Percentiles rank a stretch among this genome's conserved stretches.
phyloP scores from a whole-genome alignment of 2,113 vertebrate species.

The Recurvirostra avosetta region DNA sequence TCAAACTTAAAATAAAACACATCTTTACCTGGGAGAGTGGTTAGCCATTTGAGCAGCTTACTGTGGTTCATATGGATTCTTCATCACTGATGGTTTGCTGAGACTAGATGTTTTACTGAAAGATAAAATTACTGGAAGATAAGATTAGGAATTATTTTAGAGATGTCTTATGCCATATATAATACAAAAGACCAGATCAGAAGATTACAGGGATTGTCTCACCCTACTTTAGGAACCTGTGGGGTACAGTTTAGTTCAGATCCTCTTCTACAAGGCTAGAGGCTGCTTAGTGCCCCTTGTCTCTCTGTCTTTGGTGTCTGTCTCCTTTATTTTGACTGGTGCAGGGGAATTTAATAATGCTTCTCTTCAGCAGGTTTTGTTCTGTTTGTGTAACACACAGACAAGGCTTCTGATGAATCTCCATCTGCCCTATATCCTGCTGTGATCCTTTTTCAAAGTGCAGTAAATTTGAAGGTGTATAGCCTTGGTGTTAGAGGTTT shows the following conservation, averaged over 20 bases:
- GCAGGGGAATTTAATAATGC: not conserved
- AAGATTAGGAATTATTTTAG: not conserved
- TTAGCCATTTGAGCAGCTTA: not conserved
- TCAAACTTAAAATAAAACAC: not conserved
- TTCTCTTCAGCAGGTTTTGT: not conserved
- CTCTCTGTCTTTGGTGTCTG: not conserved
- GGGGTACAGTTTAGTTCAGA: not conserved
- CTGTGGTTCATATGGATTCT: not conserved
- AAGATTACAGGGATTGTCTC: not conserved
- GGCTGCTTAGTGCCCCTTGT: not conserved
- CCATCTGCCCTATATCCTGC: not conserved
- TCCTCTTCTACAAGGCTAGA: not conserved
- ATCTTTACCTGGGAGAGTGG: not conserved
- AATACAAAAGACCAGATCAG: not conserved
- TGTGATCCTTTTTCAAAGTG: not conserved
- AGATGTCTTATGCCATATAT: not conserved
- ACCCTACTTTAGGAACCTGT: not conserved
- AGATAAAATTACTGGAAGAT: not conserved
- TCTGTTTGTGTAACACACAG: not conserved
- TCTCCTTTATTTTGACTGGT: not conserved
- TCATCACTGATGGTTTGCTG: not conserved
- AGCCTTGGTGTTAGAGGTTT: not conserved
- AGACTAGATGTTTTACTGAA: not conserved
- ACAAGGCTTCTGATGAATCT: not conserved
- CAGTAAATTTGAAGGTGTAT: not conserved